Percentiles rank a stretch among this genome's conserved stretches.
phyloP scores from a whole-genome alignment of 2,113 vertebrate genomes.

The Coracopsis vasa region DNA sequence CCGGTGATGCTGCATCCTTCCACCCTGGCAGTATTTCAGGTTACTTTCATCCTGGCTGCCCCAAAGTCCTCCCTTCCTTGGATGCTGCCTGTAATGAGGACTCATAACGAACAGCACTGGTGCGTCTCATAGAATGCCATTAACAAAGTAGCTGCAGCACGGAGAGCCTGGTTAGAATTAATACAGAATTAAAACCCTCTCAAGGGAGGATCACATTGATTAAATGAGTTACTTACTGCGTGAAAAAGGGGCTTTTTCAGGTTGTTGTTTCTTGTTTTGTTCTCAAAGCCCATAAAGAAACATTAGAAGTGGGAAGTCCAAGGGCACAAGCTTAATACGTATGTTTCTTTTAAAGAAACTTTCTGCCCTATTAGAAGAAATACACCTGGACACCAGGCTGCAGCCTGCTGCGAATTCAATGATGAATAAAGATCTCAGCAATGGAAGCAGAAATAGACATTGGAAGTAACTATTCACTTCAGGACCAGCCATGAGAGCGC shows the following conservation, averaged over 20 bases:
- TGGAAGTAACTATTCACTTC: not conserved
- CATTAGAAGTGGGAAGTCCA: not conserved
- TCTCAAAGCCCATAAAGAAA: constrained; percentile 23
- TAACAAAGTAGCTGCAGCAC: not conserved
- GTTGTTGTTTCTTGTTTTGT: not conserved
- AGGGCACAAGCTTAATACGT: not conserved
- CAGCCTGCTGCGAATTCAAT: not conserved
- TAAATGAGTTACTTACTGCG: not conserved
- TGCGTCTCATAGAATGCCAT: not conserved
- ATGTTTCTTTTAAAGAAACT: not conserved
- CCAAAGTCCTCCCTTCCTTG: not conserved
- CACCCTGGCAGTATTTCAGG: not conserved
- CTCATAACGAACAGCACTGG: not conserved
- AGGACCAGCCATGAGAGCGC: not conserved
- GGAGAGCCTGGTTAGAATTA: not conserved
- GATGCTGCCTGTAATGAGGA: not conserved
- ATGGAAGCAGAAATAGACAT: not conserved
- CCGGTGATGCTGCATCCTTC: not conserved
- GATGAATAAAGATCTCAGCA: not conserved
- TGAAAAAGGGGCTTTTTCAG: not conserved
- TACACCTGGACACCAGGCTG: not conserved
- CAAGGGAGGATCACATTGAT: not conserved
- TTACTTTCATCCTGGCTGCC: not conserved
- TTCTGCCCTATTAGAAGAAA: not conserved
- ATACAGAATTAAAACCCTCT: not conserved